Conservation (phyloP, 1,140 invertebrate species). For the Leptestheria dahalacensis region DNA sequence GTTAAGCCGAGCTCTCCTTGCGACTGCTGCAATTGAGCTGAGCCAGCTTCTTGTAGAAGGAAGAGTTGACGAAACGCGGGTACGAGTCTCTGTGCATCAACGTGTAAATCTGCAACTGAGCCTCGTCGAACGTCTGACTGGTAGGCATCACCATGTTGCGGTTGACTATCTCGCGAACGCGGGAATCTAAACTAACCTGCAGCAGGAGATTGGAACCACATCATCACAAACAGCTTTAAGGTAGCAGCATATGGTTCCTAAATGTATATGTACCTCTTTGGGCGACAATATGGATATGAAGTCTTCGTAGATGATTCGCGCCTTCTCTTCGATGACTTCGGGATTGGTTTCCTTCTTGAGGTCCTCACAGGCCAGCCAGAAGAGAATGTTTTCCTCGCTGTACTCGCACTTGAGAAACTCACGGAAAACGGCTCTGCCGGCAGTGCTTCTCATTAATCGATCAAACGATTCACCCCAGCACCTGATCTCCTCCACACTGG, state of each 20-base stretch:
- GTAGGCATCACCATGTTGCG: constrained; percentile 94
- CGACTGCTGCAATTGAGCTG: constrained; percentile 39
- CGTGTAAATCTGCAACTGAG: constrained; percentile 98
- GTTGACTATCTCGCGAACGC: constrained; percentile 94
- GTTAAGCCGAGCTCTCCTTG: constrained; percentile 22
- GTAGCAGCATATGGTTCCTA: no score
- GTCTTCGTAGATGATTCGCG: constrained; percentile 95
- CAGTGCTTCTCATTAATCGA: constrained; percentile 75
- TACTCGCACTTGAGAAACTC: constrained; percentile 98
- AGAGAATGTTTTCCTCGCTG: constrained; percentile 98
- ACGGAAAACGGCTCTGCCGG: constrained; percentile 84
- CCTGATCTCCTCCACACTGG: constrained; percentile 78
- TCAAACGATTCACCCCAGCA: constrained; percentile 93
- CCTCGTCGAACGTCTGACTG: constrained; percentile 94
- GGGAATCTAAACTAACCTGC: constrained; percentile 91
- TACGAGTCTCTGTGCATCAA: constrained; percentile 99
- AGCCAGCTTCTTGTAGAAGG: constrained; percentile 59
- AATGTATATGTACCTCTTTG: constrained; percentile 92
- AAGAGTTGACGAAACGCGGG: constrained; percentile 86
- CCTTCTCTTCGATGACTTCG: constrained; percentile 89
- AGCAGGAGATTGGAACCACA: constrained; percentile 17
- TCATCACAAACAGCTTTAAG: no score
- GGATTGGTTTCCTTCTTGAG: constrained; percentile 86
- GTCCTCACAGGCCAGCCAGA: constrained; percentile 97
- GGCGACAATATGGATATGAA: constrained; percentile 99